Evolutionary conservation across 2,113 vertebrate species (phyloP), one percentile per base, ranked within the genome.

Genomic region (Lepisosteus osseus): DNA sequence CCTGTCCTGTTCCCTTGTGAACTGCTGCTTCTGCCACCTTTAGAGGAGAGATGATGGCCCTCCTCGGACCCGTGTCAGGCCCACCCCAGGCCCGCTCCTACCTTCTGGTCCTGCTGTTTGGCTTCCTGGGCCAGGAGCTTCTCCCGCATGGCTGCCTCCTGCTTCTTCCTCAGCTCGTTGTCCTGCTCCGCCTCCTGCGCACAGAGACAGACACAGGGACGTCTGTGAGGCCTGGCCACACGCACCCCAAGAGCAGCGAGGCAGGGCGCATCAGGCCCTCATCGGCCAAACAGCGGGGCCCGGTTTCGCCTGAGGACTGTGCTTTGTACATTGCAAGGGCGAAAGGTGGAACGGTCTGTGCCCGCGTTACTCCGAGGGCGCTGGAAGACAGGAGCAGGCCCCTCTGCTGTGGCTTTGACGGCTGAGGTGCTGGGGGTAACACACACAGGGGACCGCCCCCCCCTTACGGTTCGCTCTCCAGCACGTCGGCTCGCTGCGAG

Each of bases 81-180:
- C 29, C 5, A 51, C 47, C 47, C 47, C 9, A 1, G 47, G 51
- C 68, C 62, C 61, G 62, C 54, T 54, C 54, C 63, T 83, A 97
- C 97, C 95, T 98, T 99, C 76, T 93, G 93, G 79, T 98, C 94
- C 67, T 96, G 92, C 86, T 97, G 94, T 87, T 97, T 97, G 40
- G 95, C 96, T 90, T 98, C 96, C 90, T 97, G 93, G 63, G 96
- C 97, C 85, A 98, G 86, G 83, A 96, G 85, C 87, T 98, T 97
- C 80, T 97, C 96, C 78, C 95, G 85, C 92, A 97, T 90, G 55
- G 95, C 96, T 83, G 96, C 87, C 85, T 99, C 97, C 86, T 99
- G 96, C 85, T 94, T 98, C 84, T 95, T 96, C 65, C 93, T 93
- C 64, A 84, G 91, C 80, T 97, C 95, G 0, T 99, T 98, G 73